Percentiles rank a stretch among this genome's conserved stretches.
phyloP scores from a whole-genome alignment of 2,888 invertebrate species.

The Morpho helenor region DNA sequence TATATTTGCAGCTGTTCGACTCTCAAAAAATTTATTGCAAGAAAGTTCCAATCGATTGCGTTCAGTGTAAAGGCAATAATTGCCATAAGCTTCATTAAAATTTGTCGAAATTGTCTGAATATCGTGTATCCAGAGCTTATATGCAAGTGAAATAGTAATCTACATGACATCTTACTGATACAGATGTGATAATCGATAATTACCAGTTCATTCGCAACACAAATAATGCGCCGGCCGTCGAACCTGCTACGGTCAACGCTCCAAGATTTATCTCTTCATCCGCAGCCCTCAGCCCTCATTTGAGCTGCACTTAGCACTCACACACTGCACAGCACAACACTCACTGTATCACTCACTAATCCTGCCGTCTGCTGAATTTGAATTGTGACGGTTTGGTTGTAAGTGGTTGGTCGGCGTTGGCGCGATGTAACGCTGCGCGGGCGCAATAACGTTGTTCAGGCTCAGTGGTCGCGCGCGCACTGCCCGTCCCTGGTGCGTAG shows the following conservation, averaged over 20 bases:
- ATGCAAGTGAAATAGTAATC: no score
- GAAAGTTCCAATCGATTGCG: no score
- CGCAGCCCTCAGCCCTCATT: slow-evolving; percentile 31
- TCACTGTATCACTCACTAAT: slow-evolving; percentile 13
- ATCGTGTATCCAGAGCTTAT: no score
- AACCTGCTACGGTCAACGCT: slow-evolving; percentile 55
- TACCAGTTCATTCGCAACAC: slow-evolving; percentile 47
- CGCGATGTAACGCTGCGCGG: slow-evolving; percentile 12
- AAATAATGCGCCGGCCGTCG: slow-evolving; percentile 41
- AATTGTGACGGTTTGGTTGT: slow-evolving; percentile 18
- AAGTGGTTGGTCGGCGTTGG: neutral
- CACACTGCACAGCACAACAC: slow-evolving; percentile 22
- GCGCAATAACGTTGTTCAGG: slow-evolving; percentile 36
- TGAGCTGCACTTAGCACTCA: slow-evolving; percentile 32
- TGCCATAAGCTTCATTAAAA: no score
- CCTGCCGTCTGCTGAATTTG: slow-evolving; percentile 11
- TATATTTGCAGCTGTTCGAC: no score
- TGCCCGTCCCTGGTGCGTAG: slow-evolving; percentile 32
- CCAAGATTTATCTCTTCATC: slow-evolving; percentile 45
- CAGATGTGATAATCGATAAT: slow-evolving; percentile 34
- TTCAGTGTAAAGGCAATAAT: no score
- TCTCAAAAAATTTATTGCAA: no score
- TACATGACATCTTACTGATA: no score
- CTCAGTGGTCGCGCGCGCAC: slow-evolving; percentile 54
- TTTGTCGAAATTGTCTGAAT: no score